Evolutionary conservation across 2,888 invertebrate genomes (phyloP), one percentile per base, ranked within the genome.

Genomic region (Toxonevra muliebris): DNA sequence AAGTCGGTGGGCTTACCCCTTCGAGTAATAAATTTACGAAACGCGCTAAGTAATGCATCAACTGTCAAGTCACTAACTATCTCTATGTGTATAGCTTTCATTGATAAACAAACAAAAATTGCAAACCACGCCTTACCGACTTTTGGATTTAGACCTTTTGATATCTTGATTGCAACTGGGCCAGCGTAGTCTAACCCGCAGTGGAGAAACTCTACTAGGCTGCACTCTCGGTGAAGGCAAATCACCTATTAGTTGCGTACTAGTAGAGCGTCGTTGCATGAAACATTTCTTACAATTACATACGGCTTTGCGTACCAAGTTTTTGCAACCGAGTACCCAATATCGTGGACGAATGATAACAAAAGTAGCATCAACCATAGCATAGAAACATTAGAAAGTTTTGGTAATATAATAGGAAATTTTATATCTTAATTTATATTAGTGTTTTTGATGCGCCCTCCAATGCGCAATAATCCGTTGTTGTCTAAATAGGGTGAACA

Each of bases 121-220:
- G 66, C 66, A 40, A 66, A 53, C 60, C 61, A 60, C 15, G 66
- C 61, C 12, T 66, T 66, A 8, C 54, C 40, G 9, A 54, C 59
- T 58, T 48, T 65, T 1, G 71, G 62, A 45, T 69, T 71, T 59
- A 65, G 17, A 9, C 66, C 60, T 15, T 63, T 59, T 19, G 19
- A 50, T 17, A 66, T 11, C 13, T 69, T 53, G 12, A 72, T 17
- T 1, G 41, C 60, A 13, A 71, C 65, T 7, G 67, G 65, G 0
- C 69, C 63, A 1, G 66, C 69, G 12, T 69, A 68, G 20, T 72
- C 68, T 13, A 67, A 61, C 9, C 66, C 71, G 20, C 50, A 74
- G 15, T 54, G 74, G 66, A 74, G 30, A 43, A 53, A 63, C 52
- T 10, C 40, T 42, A 52, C 45, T 58, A 41, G 59, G 58, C 15